Evolutionary conservation across 92 coral and sea anemone species (phyloP).

Genomic region (Phenganax subtilis): DNA sequence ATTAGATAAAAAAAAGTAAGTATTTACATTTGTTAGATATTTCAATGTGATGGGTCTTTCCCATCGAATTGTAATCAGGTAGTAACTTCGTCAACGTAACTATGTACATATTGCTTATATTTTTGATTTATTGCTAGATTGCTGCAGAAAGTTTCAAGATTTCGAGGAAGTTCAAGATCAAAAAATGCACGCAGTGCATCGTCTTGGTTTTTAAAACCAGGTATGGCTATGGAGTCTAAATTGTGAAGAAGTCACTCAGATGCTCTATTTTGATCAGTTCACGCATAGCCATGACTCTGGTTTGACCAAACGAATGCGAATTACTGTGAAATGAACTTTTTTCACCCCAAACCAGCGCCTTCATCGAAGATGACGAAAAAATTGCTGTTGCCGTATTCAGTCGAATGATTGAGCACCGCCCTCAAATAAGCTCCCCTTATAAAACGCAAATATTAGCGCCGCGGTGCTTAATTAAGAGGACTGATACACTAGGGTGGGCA

Average conservation of each 20-base stretch:
- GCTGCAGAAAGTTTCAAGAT: conserved; percentile 77
- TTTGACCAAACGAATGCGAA: background rate
- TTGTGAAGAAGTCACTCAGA: background rate
- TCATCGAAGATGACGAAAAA: too few species aligned
- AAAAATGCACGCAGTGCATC: conserved; percentile 85
- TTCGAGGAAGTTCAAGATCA: conserved; percentile 83
- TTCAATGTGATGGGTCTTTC: background rate
- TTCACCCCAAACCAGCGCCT: too few species aligned
- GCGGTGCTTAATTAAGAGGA: too few species aligned
- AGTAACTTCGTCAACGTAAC: background rate
- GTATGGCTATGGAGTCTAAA: conserved; percentile 40
- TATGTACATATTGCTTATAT: background rate
- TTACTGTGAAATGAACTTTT: background rate
- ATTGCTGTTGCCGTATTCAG: too few species aligned
- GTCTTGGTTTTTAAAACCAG: conserved; percentile 93
- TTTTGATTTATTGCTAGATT: conserved; percentile 48
- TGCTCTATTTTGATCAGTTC: background rate
- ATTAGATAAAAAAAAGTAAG: background rate
- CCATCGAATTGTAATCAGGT: background rate
- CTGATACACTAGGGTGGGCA: too few species aligned
- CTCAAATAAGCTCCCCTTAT: too few species aligned
- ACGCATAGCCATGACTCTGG: background rate
- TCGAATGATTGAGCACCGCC: too few species aligned
- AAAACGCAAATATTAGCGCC: too few species aligned
- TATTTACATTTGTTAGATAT: background rate